phyloP scores from a whole-genome alignment of 1,140 invertebrate species.

The Zophobas morio region DNA sequence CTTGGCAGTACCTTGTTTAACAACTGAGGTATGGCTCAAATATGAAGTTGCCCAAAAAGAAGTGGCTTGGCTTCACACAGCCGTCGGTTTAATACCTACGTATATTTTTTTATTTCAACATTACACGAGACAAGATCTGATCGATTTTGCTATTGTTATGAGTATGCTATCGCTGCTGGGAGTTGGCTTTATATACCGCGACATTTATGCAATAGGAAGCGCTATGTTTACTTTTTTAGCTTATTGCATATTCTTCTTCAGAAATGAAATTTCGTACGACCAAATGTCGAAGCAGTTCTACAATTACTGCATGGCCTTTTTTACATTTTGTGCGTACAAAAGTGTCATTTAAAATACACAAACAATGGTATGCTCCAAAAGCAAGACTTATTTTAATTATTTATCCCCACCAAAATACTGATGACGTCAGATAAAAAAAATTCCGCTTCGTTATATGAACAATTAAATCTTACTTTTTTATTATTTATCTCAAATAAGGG shows the following conservation, averaged over 20 bases:
- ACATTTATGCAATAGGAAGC: constrained; percentile 12
- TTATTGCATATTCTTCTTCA: constrained; percentile 14
- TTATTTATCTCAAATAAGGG: too few species aligned
- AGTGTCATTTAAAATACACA: constrained; percentile 9
- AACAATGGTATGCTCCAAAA: too few species aligned
- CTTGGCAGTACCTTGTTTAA: constrained; percentile 17
- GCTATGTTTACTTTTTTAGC: neutral
- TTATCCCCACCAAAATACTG: too few species aligned
- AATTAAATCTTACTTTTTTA: too few species aligned
- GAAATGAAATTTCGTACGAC: constrained; percentile 17
- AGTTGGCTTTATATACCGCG: constrained; percentile 14
- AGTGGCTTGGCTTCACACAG: constrained; percentile 24
- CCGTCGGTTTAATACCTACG: constrained; percentile 17
- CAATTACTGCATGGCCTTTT: constrained; percentile 16
- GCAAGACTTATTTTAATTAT: too few species aligned
- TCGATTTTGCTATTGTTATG: constrained; percentile 15
- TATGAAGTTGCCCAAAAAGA: constrained; percentile 17
- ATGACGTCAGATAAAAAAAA: too few species aligned
- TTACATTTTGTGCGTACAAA: constrained; percentile 13
- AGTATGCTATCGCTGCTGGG: constrained; percentile 14
- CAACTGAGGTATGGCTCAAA: constrained; percentile 21
- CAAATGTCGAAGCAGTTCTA: constrained; percentile 1
- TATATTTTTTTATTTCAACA: constrained; percentile 31
- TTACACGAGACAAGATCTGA: constrained; percentile 27
- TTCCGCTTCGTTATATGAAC: too few species aligned